Percentiles rank a stretch among this genome's conserved stretches.
Evolutionary conservation across 2,888 invertebrate species (phyloP).

Genomic region (Protodeltote pygarga): DNA sequence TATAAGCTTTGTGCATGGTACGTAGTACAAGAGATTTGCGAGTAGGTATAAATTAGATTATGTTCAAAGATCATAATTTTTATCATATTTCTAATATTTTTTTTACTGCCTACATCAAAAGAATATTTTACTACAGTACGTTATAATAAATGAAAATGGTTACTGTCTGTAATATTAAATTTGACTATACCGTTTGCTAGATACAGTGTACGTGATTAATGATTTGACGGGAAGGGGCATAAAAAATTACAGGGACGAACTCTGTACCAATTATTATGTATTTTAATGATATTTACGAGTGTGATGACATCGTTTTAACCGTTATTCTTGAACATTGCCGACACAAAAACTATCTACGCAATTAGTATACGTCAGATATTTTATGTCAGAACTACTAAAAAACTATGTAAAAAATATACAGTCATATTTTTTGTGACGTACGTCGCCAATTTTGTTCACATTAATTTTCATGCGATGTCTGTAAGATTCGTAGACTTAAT

Average conservation of each 20-base stretch:
- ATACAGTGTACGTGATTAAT: constrained; percentile 38
- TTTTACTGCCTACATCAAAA: no score
- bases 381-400: no score
- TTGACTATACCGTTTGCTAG: constrained; percentile 26
- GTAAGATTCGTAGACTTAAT: neutral
- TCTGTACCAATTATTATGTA: constrained; percentile 31
- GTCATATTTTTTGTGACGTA: constrained; percentile 8
- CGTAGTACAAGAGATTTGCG: no score
- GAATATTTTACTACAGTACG: no score
- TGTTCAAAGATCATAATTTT: no score
- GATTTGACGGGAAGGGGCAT: constrained; percentile 33
- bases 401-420: constrained; percentile 9
- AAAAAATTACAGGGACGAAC: constrained; percentile 43
- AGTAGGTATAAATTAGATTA: no score
- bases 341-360: constrained; percentile 17
- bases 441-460: neutral
- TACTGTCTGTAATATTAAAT: constrained; percentile 41
- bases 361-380: constrained; percentile 30
- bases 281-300: constrained; percentile 27
- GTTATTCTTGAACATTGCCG: constrained; percentile 12
- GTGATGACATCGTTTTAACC: constrained; percentile 20
- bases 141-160: constrained; percentile 39
- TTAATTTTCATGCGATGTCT: neutral
- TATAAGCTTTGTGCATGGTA: no score
- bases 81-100: no score